Conservation (phyloP, 2,113 vertebrate species). For the Lagopus leucura region DNA sequence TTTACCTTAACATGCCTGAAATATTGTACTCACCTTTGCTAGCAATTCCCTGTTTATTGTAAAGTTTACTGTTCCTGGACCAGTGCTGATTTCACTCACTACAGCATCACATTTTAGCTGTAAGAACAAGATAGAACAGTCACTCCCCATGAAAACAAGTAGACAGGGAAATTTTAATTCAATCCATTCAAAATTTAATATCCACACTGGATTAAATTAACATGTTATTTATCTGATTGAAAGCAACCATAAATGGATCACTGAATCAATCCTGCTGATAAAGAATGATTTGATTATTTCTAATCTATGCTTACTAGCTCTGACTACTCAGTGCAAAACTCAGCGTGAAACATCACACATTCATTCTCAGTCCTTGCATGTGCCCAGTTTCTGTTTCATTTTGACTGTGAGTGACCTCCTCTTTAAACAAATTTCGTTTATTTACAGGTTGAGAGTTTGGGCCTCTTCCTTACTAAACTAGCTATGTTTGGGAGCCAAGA, state of each 20-base stretch:
- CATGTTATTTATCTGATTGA: neutral
- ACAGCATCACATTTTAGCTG: constrained; percentile 87
- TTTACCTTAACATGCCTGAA: neutral
- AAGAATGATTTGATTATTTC: neutral
- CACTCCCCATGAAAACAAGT: neutral
- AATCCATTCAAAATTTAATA: neutral
- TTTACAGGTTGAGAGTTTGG: neutral
- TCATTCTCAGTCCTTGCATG: neutral
- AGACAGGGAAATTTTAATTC: neutral
- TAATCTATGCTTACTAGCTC: neutral
- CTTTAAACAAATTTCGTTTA: neutral
- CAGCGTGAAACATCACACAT: neutral
- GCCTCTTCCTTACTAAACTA: neutral
- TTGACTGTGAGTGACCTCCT: neutral
- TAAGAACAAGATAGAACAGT: constrained; percentile 10
- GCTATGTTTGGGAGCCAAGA: neutral
- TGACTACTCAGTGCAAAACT: neutral
- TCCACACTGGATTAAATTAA: neutral
- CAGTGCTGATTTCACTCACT: constrained; percentile 84
- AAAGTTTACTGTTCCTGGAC: constrained; percentile 84
- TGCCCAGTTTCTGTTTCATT: neutral
- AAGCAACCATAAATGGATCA: neutral
- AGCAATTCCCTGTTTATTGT: constrained; percentile 87
- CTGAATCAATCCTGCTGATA: neutral
- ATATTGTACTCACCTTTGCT: constrained; percentile 83